Percentiles rank a stretch among this genome's conserved stretches.
phyloP scores from a whole-genome alignment of 2,797 vertebrate species.

The Gallinago stenura region DNA sequence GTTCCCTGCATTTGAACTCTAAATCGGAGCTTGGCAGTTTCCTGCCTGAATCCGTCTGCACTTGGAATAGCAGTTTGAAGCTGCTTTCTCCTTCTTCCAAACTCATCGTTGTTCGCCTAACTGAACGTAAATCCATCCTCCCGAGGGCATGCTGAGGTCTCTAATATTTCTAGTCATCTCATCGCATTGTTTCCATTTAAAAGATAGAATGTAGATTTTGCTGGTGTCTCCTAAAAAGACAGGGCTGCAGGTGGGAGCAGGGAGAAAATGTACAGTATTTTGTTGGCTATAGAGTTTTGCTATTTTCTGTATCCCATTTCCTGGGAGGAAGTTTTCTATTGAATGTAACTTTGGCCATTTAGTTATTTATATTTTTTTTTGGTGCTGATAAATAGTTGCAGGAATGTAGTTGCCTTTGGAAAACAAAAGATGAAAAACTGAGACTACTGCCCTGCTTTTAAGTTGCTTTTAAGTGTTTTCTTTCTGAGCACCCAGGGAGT shows the following conservation, averaged over 20 bases:
- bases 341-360: conserved; percentile 1
- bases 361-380: not conserved
- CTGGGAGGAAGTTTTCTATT: conserved; percentile 24
- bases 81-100: conserved; percentile 20
- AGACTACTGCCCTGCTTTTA: not conserved
- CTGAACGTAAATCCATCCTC: not conserved
- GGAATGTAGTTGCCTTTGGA: not conserved
- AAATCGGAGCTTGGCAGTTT: conserved; percentile 24
- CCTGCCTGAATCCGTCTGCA: not conserved
- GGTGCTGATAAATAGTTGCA: not conserved
- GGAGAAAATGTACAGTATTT: conserved; percentile 26
- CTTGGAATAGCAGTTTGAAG: not conserved
- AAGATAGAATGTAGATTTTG: conserved; percentile 5
- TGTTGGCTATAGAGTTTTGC: conserved; percentile 22
- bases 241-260: not conserved
- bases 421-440: not conserved
- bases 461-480: not conserved
- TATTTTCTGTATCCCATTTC: conserved; percentile 33
- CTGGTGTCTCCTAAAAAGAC: not conserved
- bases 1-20: conserved; percentile 96
- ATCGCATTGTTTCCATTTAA: not conserved
- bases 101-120: not conserved
- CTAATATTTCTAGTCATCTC: not conserved
- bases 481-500: not conserved
- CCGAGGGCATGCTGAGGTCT: conserved; percentile 2